Evolutionary conservation across 2,888 invertebrate genomes (phyloP).

Genomic region (Scotopteryx bipunctaria): DNA sequence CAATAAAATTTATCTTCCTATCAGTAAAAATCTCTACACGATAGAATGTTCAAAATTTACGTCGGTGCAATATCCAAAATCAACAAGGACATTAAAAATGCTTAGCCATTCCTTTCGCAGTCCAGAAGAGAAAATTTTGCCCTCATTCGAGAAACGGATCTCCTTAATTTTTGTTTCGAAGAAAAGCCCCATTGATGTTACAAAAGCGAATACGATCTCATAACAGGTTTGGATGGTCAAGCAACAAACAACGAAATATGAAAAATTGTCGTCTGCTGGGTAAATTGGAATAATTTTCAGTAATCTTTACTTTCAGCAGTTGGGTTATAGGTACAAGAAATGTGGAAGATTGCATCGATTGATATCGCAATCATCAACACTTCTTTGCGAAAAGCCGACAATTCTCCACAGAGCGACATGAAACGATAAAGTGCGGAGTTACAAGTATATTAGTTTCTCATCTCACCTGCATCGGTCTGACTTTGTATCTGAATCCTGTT

Average conservation of each 20-base stretch:
- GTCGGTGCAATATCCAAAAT: slow-evolving; percentile 47
- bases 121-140: slow-evolving; percentile 69
- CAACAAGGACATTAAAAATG: slow-evolving; percentile 39
- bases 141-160: slow-evolving; percentile 66
- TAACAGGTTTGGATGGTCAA: slow-evolving; percentile 63
- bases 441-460: slow-evolving; percentile 56
- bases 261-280: slow-evolving; percentile 52
- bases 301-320: background rate
- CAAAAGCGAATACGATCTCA: slow-evolving; percentile 62
- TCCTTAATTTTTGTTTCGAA: slow-evolving; percentile 66
- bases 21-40: slow-evolving; percentile 41
- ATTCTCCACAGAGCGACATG: slow-evolving; percentile 61
- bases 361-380: slow-evolving; percentile 71
- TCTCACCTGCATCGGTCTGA: slow-evolving; percentile 85
- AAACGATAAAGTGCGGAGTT: slow-evolving; percentile 46
- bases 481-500: slow-evolving; percentile 89
- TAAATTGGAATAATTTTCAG: slow-evolving; percentile 8
- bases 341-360: slow-evolving; percentile 68
- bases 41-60: slow-evolving; percentile 58
- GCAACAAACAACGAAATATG: slow-evolving; percentile 67
- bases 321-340: slow-evolving; percentile 46
- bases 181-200: slow-evolving; percentile 63
- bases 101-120: slow-evolving; percentile 61
- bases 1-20: background rate
- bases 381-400: slow-evolving; percentile 52